These are phyloP conservation scores for Cinclus mexicanus DNA, from an alignment of 2,113 vertebrate species.

Conservation along the genomic window DNA sequence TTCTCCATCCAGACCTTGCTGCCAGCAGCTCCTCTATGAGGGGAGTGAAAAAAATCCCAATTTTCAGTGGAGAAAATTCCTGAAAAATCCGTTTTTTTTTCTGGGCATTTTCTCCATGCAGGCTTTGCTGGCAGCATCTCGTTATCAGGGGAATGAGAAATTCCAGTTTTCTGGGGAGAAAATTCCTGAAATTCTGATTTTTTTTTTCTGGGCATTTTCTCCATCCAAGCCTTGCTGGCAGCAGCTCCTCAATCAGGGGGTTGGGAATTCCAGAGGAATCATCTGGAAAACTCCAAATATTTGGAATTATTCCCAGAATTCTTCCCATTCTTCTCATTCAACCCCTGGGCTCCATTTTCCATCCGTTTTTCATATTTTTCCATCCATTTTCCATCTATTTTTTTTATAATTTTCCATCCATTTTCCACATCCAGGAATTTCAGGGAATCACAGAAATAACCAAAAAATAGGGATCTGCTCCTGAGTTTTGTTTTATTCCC, in stretches of 20 bases:
- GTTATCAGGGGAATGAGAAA: no score
- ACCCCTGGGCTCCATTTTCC: not conserved
- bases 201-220: rapidly evolving
- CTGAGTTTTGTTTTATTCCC: not conserved
- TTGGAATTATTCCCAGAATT: not conserved
- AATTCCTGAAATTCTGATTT: not conserved
- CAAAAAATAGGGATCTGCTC: not conserved
- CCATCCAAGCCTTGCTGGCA: not conserved
- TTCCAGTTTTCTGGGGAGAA: not conserved
- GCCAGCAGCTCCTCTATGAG: rapidly evolving
- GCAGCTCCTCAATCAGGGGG: no score
- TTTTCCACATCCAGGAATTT: not conserved
- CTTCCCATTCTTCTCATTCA: not conserved
- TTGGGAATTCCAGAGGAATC: not conserved
- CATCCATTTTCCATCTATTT: not conserved
- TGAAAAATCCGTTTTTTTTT: not conserved
- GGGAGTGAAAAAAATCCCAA: not conserved
- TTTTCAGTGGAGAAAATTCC: not conserved
- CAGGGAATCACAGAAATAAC: not conserved
- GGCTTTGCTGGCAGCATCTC: not conserved
- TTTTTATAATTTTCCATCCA: not conserved
- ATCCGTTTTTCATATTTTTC: not conserved
- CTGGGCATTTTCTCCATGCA: rapidly evolving
- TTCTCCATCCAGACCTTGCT: not conserved
- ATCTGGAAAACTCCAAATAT: not conserved